Evolutionary conservation across 2,888 invertebrate species (phyloP).

Genomic region (Plebejus argus): DNA sequence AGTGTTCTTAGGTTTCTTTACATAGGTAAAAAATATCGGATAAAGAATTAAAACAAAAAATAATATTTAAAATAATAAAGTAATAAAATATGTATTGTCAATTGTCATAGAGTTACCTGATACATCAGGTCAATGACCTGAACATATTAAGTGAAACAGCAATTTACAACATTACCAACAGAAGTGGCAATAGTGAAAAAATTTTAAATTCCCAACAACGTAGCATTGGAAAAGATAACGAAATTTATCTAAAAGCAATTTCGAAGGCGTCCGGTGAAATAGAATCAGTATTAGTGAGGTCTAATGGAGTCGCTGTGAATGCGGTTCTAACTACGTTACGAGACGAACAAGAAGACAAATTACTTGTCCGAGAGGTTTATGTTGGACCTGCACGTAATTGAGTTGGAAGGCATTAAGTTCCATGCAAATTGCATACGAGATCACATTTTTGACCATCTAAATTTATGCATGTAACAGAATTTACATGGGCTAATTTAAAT

Average conservation of each 20-base stretch:
- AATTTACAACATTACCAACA: not conserved
- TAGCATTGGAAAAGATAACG: slow-evolving; percentile 26
- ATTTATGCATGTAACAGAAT: not conserved
- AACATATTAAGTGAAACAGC: not conserved
- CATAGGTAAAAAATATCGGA: not conserved
- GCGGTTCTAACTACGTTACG: slow-evolving; percentile 34
- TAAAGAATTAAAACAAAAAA: too few relatives aligned
- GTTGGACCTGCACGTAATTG: slow-evolving; percentile 32
- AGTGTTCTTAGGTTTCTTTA: not conserved
- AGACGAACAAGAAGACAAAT: slow-evolving; percentile 35
- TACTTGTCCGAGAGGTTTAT: slow-evolving; percentile 34
- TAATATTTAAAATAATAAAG: too few relatives aligned
- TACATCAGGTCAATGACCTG: too few relatives aligned
- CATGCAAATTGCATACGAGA: slow-evolving; percentile 27
- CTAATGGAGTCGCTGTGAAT: slow-evolving; percentile 32
- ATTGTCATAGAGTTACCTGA: too few relatives aligned
- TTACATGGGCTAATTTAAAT: not conserved
- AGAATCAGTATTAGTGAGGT: slow-evolving; percentile 34
- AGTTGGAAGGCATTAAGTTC: slow-evolving; percentile 29
- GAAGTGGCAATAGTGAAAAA: not conserved
- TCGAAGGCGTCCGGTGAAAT: slow-evolving; percentile 30
- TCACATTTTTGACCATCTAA: slow-evolving; percentile 18
- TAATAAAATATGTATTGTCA: too few relatives aligned
- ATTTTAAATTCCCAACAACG: slow-evolving; percentile 20
- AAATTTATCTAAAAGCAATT: slow-evolving; percentile 31